Evolutionary conservation across 2,888 invertebrate species (phyloP), one percentile per base, ranked within the genome.

Genomic region (Nomada ruficornis): DNA sequence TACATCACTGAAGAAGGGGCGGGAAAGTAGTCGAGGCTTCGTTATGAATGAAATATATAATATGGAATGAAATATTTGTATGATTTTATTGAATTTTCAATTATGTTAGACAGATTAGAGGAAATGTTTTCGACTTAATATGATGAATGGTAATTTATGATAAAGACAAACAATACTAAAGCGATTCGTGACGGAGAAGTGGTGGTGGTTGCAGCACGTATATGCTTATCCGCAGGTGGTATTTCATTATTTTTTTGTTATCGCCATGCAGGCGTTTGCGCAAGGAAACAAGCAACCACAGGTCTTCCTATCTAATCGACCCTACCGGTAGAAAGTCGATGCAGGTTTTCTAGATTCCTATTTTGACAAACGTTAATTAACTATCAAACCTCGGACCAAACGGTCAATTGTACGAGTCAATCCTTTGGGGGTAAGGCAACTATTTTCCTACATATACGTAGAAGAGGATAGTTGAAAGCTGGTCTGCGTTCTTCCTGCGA

Each of bases 151-250:
- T 26, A 26, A 26, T 26, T 26, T 26, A 26, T 26, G 26, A 2
- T 26, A 26, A 26, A 68, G 47, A 42, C 36, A 7, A 0, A 36
- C 36, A 44, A 36, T 23, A 1, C n/a, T 44, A 18, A 4, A 42
- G 23, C 18, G 23, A 68, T 42, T 18, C 68, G 15, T 11, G n/a
- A 57, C 5, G 20, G 13, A 47, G 44, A n/a, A n/a, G 20, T 11
- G 11, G 1, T 29, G 2, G 9, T 9, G 54, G 15, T 15, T 44
- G 72, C 10, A 44, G 36, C 57, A 78, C 13, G 26, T 59, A 60
- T 69, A 63, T 20, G 11, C n/a, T 36, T 15, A 42, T 36, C 57
- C 81, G 81, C 81, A 59, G 81, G 47, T 80, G 74, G 23, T n/a
- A 36, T 59, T 50, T 11, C 44, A 42, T 72, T 71, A 42, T 55